Base-by-base conservation (phyloP, 2,113 vertebrate species). In the Cinclus mexicanus region DNA sequence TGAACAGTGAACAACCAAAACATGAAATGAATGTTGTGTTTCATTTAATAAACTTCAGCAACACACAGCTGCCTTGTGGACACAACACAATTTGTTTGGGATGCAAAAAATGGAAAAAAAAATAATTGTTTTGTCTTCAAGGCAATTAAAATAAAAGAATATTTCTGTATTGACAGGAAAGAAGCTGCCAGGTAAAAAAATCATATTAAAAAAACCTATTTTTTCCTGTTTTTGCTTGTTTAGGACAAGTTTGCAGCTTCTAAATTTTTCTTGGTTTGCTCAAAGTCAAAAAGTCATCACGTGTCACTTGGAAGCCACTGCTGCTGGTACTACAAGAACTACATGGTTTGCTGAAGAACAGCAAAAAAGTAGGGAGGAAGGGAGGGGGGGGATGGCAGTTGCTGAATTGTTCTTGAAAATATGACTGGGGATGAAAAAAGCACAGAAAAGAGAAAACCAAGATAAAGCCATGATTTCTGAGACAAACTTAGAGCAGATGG, bases 1-100 rank as follows among this genome's bases (percentile, higher is more conserved):
- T 69, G 57, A 94, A 75, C 70, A 49, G 59, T 26, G 50, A 82
- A 83, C 70, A 95, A 85, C 70, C 52, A 85, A 85, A 93, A 90
- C 69, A 75, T 47, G 28, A 83, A 87, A 52, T 50, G 44, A 90
- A 79, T 42, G 61, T 44, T 79, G 29, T 53, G 37, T 60, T 95
- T 85, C 79, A 72, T 78, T 93, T 78, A 96, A 94, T 92, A 70
- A 83, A 79, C 41, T 83, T 56, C 76, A 89, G 82, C 64, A 89
- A 77, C 44, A 50, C 61, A 68, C 64, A 42, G 33, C 61, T 82
- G 83, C 67, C 67, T 83, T 63, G 56, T 85, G 89, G 74, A 89
- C 78, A 70, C 39, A 68, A 13, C 39, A 50, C 80, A 44, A 87
- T 94, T 95, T 91, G 52, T 52, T 89, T 84, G 47, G 79, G 72